Evolutionary conservation across 2,888 invertebrate genomes (phyloP).

Genomic region (Tortricodes alternella): DNA sequence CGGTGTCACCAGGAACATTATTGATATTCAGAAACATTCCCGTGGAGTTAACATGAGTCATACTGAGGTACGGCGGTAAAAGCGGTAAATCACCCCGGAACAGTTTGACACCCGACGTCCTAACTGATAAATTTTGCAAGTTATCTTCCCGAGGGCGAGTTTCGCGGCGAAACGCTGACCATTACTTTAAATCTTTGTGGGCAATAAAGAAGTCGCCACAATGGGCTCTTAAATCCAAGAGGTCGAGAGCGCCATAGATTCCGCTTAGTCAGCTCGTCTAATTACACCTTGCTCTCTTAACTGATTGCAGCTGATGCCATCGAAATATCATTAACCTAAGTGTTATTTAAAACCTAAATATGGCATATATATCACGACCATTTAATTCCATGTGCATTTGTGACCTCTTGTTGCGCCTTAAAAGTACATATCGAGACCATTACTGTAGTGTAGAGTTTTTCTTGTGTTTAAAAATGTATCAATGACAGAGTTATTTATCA

Average conservation of each 20-base stretch:
- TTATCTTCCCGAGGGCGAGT: conserved; percentile 36
- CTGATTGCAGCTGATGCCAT: conserved; percentile 46
- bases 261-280: conserved; percentile 64
- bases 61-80: conserved; percentile 42
- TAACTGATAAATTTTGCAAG: conserved; percentile 56
- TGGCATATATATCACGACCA: too few species aligned
- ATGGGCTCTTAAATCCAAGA: conserved; percentile 55
- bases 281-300: conserved; percentile 54
- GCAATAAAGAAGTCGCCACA: conserved; percentile 56
- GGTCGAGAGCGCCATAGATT: conserved; percentile 59
- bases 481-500: too few species aligned
- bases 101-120: conserved; percentile 60
- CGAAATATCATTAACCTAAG: conserved; percentile 44
- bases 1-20: conserved; percentile 10
- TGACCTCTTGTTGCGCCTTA: too few species aligned
- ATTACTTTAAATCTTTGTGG: conserved; percentile 51
- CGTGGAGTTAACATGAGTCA: conserved; percentile 1
- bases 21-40: conserved; percentile 13
- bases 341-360: too few species aligned
- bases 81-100: conserved; percentile 54
- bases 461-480: too few species aligned
- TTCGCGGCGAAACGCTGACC: conserved; percentile 42
- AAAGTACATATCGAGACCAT: too few species aligned
- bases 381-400: too few species aligned
- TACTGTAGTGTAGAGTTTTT: too few species aligned